Base-by-base conservation (phyloP, 2,888 invertebrate genomes). In the Eutolmus rufibarbis region DNA sequence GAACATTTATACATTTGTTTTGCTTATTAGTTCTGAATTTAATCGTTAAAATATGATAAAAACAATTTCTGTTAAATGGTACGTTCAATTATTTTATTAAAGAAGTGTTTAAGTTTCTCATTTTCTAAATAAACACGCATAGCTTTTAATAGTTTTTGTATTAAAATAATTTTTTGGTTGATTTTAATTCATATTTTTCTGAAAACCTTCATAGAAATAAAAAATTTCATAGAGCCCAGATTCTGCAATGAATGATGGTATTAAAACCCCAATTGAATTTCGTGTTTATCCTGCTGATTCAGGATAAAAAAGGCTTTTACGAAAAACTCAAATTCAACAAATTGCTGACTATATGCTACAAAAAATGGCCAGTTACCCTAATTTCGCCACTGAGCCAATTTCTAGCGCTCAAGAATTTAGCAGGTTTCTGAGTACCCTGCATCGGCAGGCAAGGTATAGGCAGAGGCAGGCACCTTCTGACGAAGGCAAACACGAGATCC, bases 401-500 rank as follows among this genome's bases (percentile, higher is more conserved):
- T 66, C 66, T 66, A 66, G 66, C 66, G 23, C 12, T 19, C 66
- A 66, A 66, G 28, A 66, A 66, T 66, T 66, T 3, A 28, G 57
- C 23, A 23, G 23, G 57, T 57, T 57, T 57, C 16, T 57, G 23
- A 23, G 19, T 12, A 4, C 9, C 4, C 8, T 23, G 23, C 28
- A 66, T 66, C 23, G 66, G 12, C 66, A 66, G 57, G 57, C 8
- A 23, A 23, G 23, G 57, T 19, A n/a, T 8, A 81, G 37, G 37
- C 8, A 37, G 8, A 37, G 37, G 57, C 19, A 51, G 23, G 31
- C 9, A 81, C n/a, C 16, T 14, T 16, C 34, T 23, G 34, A 40
- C 37, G 66, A 82, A 66, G 56, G 82, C 82, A 82, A 57, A 82
- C 57, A 82, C 34, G 57, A 34, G 16, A 66, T 82, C 66, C 57